These are phyloP conservation scores for Mamestra brassicae DNA, from an alignment of 2,888 invertebrate species.

Conservation along the genomic window DNA sequence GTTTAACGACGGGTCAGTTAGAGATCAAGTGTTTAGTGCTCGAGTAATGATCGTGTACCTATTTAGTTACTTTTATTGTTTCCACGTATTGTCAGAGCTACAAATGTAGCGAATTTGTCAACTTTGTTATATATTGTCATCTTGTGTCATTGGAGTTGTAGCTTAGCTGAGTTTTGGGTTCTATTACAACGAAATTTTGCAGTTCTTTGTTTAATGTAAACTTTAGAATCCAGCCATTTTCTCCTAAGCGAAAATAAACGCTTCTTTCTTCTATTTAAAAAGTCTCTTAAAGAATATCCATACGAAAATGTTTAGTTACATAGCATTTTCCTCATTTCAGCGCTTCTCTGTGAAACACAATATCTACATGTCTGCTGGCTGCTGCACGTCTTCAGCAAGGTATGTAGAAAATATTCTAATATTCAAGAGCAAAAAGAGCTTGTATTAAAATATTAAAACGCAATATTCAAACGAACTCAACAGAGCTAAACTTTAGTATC, in stretches of 20 bases:
- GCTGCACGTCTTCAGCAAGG: neutral
- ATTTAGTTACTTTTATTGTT: constrained; percentile 32
- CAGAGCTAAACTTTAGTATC: constrained; percentile 1
- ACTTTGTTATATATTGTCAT: constrained; percentile 18
- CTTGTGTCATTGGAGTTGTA: neutral
- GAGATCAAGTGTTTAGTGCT: constrained; percentile 36
- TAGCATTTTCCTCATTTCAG: neutral
- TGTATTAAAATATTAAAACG: constrained; percentile 3
- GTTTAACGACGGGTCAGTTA: constrained; percentile 54
- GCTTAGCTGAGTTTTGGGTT: neutral
- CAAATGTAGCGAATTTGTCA: constrained; percentile 13
- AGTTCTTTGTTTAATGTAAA: no score
- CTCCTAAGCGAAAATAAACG: no score
- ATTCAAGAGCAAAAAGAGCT: constrained; percentile 3
- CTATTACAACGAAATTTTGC: neutral
- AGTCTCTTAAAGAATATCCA: no score
- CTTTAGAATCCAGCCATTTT: no score
- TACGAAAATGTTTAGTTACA: neutral
- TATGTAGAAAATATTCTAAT: constrained; percentile 20
- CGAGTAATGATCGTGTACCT: constrained; percentile 40
- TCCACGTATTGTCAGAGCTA: constrained; percentile 5
- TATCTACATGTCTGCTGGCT: neutral
- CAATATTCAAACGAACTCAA: constrained; percentile 7
- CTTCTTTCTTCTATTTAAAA: no score
- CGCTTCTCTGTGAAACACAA: constrained; percentile 3